These are phyloP conservation scores for Phasia obesa DNA, from an alignment of 2,888 invertebrate species.

Conservation along the genomic window DNA sequence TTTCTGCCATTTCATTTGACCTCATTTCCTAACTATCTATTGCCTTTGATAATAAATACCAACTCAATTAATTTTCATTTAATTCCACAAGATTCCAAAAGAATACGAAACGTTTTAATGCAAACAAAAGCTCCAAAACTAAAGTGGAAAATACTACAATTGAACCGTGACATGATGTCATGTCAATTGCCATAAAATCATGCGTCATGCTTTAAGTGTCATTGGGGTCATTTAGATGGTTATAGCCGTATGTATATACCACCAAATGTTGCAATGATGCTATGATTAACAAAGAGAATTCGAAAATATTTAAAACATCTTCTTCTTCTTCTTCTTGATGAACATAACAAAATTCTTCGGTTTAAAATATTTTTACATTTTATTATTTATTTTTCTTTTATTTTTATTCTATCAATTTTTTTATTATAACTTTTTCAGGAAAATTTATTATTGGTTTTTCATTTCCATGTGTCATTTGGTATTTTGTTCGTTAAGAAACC, in stretches of 20 bases:
- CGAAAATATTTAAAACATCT: slow-evolving; percentile 17
- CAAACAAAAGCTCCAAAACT: background rate
- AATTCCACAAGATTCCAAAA: slow-evolving; percentile 18
- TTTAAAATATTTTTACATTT: background rate
- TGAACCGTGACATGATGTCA: slow-evolving; percentile 64
- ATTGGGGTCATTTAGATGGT: slow-evolving; percentile 67
- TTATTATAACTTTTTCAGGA: background rate
- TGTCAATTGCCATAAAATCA: slow-evolving; percentile 67
- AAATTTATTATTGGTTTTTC: slow-evolving; percentile 12
- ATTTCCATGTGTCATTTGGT: slow-evolving; percentile 16
- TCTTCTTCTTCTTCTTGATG: background rate
- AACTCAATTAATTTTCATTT: slow-evolving; percentile 55
- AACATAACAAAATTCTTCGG: background rate
- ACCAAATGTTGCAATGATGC: slow-evolving; percentile 53
- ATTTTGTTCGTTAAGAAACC: slow-evolving; percentile 1
- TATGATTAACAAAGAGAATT: slow-evolving; percentile 1
- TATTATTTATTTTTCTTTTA: too few species aligned
- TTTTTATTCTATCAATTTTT: background rate
- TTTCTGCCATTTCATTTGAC: slow-evolving; percentile 8
- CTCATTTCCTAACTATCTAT: background rate
- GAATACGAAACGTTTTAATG: background rate
- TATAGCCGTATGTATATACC: too few species aligned
- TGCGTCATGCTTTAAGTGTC: slow-evolving; percentile 67
- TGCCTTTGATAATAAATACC: background rate
- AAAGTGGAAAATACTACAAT: slow-evolving; percentile 36